Evolutionary conservation across 64 coral and sea anemone species (phyloP).

Genomic region (Exaiptasia diaphana): DNA sequence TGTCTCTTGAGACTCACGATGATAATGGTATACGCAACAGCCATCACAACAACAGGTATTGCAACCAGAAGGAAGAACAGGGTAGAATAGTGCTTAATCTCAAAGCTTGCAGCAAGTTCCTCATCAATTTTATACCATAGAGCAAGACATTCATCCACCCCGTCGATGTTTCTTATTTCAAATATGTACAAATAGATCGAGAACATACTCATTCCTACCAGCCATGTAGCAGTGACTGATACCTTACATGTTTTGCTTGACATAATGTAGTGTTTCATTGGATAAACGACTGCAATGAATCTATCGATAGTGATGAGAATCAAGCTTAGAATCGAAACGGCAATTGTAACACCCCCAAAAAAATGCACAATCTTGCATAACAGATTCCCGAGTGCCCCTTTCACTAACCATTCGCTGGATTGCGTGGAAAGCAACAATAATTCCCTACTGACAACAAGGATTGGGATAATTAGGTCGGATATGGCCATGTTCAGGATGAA

Average conservation of each 20-base stretch:
- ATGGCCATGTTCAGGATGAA: constrained; percentile 61
- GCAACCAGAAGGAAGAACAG: neutral
- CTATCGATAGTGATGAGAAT: constrained; percentile 60
- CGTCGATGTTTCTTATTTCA: neutral
- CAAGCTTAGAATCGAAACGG: constrained; percentile 60
- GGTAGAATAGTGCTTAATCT: constrained; percentile 1
- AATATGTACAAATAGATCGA: constrained; percentile 36
- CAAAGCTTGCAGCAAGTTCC: neutral
- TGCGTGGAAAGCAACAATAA: too few species aligned
- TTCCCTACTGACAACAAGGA: constrained; percentile 3
- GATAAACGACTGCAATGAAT: constrained; percentile 68
- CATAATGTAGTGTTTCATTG: constrained; percentile 48
- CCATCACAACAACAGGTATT: constrained; percentile 2
- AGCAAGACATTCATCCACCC: neutral
- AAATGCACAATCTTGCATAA: constrained; percentile 38
- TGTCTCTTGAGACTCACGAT: constrained; percentile 27
- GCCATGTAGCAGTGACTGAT: neutral
- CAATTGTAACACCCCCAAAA: constrained; percentile 50
- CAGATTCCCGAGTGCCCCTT: constrained; percentile 3
- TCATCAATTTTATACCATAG: neutral
- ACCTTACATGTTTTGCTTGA: neutral
- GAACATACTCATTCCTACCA: neutral
- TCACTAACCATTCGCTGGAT: constrained; percentile 61
- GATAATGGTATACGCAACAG: constrained; percentile 23
- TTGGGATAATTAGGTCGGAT: constrained; percentile 8